Conservation (phyloP, 2,113 vertebrate species). For the Eudyptes chrysolophus region DNA sequence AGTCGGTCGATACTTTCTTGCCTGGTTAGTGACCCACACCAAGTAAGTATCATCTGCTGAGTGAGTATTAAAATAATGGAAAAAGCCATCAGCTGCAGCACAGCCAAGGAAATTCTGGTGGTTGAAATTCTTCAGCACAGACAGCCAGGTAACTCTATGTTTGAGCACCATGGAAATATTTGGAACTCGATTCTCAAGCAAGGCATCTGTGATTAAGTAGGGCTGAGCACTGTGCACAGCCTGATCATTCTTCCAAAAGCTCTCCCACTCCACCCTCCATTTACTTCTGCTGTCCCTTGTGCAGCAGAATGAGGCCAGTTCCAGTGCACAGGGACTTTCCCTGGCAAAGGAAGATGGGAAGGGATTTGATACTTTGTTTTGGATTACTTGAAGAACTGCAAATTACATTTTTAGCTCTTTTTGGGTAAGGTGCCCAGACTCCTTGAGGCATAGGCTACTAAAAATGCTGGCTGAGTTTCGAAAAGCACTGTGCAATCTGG, state of each 20-base stretch:
- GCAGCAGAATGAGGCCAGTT: slow-evolving; percentile 5
- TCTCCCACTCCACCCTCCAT: slow-evolving; percentile 47
- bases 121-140: slow-evolving; percentile 25
- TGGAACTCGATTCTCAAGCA: background rate
- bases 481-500: slow-evolving; percentile 10
- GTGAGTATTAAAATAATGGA: slow-evolving; percentile 29
- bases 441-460: slow-evolving; percentile 39
- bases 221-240: background rate
- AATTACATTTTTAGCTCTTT: slow-evolving; percentile 59
- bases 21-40: background rate
- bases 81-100: slow-evolving; percentile 17
- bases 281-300: slow-evolving; percentile 32
- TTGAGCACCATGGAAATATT: slow-evolving; percentile 38
- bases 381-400: slow-evolving; percentile 56
- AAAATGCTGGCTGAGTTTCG: slow-evolving; percentile 26
- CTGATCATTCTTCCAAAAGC: slow-evolving; percentile 45
- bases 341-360: slow-evolving; percentile 39
- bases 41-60: background rate
- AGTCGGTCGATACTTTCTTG: background rate
- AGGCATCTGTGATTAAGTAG: slow-evolving; percentile 42
- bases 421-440: slow-evolving; percentile 60
- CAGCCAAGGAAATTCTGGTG: slow-evolving; percentile 24
- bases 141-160: slow-evolving; percentile 12
- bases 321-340: background rate
- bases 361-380: slow-evolving; percentile 59